Conservation (phyloP, 2,888 invertebrate genomes). For the Polydrusus cervinus region DNA sequence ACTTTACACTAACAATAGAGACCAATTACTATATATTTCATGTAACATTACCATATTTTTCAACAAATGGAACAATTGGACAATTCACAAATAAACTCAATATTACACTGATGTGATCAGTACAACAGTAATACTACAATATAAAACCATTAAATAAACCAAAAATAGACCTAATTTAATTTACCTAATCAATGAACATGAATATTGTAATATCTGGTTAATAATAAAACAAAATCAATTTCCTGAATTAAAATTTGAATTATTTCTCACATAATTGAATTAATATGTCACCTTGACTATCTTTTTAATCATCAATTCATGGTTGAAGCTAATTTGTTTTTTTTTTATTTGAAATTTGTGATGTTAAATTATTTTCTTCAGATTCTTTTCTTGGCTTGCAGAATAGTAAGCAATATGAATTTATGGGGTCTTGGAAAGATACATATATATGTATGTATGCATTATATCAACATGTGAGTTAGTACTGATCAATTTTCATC, state of each 20-base stretch:
- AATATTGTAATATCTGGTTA: slow-evolving; percentile 9
- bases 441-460: no score
- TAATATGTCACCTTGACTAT: slow-evolving; percentile 6
- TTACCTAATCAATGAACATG: slow-evolving; percentile 23
- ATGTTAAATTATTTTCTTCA: no score
- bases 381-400: no score
- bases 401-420: no score
- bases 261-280: slow-evolving; percentile 14
- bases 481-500: no score
- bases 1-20: no score
- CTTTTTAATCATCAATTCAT: slow-evolving; percentile 1
- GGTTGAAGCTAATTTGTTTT: slow-evolving; percentile 1
- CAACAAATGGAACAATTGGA: no score
- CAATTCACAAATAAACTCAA: not conserved
- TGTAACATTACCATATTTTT: no score
- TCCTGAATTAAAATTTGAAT: not conserved
- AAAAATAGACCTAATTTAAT: not conserved
- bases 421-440: no score
- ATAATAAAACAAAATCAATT: slow-evolving; percentile 10
- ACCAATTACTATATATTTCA: no score
- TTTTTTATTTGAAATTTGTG: no score
- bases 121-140: not conserved
- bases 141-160: not conserved
- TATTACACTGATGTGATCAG: not conserved
- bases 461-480: no score